Evolutionary conservation across 2,113 vertebrate species (phyloP).

Genomic region (Pristiophorus japonicus): DNA sequence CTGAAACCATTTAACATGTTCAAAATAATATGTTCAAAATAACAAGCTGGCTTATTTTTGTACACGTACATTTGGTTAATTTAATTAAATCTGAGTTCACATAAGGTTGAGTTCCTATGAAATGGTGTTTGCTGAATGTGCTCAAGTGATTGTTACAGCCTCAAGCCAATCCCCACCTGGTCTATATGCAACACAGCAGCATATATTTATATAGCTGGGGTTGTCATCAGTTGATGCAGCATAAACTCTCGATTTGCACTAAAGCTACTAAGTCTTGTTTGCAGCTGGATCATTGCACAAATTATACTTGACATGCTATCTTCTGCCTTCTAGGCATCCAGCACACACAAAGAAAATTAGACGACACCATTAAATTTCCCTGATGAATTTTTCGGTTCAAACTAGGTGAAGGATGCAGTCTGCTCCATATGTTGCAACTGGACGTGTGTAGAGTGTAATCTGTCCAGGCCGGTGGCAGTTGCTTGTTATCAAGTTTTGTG

Average conservation of each 20-base stretch:
- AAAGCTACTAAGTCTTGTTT: neutral
- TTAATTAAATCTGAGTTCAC: conserved; percentile 5
- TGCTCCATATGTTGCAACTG: neutral
- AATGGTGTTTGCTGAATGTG: neutral
- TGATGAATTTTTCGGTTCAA: neutral
- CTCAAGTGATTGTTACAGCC: neutral
- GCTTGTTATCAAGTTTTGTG: neutral
- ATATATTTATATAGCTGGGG: neutral
- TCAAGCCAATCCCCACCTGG: neutral
- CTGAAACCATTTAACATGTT: conserved; percentile 1
- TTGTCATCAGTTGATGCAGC: neutral
- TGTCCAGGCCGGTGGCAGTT: neutral
- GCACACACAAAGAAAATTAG: neutral
- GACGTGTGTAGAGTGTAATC: neutral
- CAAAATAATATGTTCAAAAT: neutral
- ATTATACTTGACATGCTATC: neutral
- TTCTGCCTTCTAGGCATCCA: neutral
- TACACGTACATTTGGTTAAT: neutral
- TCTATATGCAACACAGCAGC: neutral
- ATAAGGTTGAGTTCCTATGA: neutral
- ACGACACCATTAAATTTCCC: neutral
- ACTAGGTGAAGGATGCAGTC: neutral
- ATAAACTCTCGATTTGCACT: neutral
- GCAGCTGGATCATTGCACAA: neutral
- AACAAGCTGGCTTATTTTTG: neutral